Percentiles rank a stretch among this genome's conserved stretches.
These are phyloP conservation scores for Varanus komodoensis DNA, from an alignment of 2,113 vertebrate species.

Conservation along the genomic window DNA sequence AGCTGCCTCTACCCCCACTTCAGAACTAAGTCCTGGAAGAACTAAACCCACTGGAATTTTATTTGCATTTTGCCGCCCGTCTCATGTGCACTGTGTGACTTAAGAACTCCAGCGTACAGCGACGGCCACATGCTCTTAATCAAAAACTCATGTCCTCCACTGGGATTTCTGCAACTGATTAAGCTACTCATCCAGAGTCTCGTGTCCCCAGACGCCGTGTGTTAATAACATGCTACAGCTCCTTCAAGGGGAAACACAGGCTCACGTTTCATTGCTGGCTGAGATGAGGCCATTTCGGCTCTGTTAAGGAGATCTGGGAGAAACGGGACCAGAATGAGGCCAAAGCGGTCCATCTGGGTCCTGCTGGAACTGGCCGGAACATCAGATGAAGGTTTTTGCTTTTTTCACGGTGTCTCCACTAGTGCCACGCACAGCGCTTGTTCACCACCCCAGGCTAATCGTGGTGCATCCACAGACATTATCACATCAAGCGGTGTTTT, in stretches of 20 bases:
- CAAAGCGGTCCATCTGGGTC: no score
- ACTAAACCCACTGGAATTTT: conserved; percentile 10
- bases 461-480: background rate
- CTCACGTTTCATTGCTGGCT: background rate
- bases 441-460: background rate
- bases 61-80: background rate
- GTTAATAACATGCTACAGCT: background rate
- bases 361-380: no score
- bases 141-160: background rate
- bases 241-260: background rate
- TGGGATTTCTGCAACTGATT: conserved; percentile 53
- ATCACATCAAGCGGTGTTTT: background rate
- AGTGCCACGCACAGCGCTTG: no score
- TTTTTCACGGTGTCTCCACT: background rate
- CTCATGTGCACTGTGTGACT: background rate
- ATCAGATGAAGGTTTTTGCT: background rate
- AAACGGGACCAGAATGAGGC: background rate
- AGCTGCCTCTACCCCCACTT: background rate
- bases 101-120: background rate
- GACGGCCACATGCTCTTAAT: conserved; percentile 40
- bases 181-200: background rate
- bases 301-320: background rate
- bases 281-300: background rate
- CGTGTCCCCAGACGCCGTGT: background rate
- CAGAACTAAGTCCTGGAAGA: background rate